A percentile compares a stretch with the other conserved stretches of the same genome.
Evolutionary conservation across 2,113 vertebrate species (phyloP).

Genomic region (Chionodraco myersi): DNA sequence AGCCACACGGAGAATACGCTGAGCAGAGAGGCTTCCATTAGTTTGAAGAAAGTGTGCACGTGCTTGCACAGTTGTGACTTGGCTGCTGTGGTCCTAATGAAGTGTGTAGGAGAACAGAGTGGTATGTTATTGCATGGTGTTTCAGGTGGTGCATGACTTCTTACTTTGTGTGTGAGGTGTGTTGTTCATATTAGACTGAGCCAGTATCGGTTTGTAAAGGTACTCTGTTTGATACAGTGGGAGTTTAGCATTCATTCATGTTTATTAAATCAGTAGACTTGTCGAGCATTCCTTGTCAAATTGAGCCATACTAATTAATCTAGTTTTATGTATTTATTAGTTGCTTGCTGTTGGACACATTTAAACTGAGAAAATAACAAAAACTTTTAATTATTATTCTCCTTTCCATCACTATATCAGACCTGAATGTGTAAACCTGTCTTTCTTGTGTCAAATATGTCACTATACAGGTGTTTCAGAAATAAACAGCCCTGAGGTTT

Average conservation of each 20-base stretch:
- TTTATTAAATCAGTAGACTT: neutral
- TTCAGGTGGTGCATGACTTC: no score
- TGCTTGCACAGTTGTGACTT: constrained; percentile 2
- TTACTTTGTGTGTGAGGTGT: neutral
- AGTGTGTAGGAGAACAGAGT: neutral
- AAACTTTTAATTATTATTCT: neutral
- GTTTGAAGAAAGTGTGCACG: neutral
- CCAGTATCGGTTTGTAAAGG: neutral
- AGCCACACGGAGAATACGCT: constrained; percentile 2
- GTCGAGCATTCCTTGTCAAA: neutral
- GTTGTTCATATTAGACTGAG: neutral
- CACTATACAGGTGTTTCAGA: neutral
- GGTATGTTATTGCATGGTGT: constrained; percentile 36
- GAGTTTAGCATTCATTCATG: neutral
- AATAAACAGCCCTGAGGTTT: neutral
- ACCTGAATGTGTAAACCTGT: constrained; percentile 6
- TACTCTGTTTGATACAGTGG: neutral
- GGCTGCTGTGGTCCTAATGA: constrained; percentile 6
- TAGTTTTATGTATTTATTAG: neutral
- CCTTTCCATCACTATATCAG: neutral
- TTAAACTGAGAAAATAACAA: neutral
- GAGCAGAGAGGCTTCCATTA: constrained; percentile 1
- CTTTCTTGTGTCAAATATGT: neutral
- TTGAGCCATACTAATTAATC: neutral
- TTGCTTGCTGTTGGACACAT: neutral